Conservation (phyloP, 2,113 vertebrate species). For the Gobio gobio region DNA sequence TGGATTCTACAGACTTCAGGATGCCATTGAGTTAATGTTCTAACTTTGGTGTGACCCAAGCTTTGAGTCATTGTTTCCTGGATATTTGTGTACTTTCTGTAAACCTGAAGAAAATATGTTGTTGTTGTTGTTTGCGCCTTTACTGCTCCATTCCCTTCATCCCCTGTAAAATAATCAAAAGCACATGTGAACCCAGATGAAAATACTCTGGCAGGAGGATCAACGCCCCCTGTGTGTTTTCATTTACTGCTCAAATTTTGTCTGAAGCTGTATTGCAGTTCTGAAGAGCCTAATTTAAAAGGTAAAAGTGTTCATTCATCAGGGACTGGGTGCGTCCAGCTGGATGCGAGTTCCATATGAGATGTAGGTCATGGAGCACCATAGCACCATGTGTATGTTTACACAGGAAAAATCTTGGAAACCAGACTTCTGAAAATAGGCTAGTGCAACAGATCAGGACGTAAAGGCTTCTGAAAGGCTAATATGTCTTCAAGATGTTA, state of each 20-base stretch:
- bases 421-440: slow-evolving; percentile 38
- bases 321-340: slow-evolving; percentile 27
- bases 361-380: slow-evolving; percentile 39
- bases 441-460: not conserved
- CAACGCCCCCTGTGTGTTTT: slow-evolving; percentile 40
- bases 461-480: slow-evolving; percentile 26
- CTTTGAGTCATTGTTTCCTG: slow-evolving; percentile 7
- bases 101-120: not conserved
- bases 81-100: slow-evolving; percentile 31
- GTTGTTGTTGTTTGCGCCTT: not conserved
- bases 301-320: slow-evolving; percentile 50
- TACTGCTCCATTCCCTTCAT: not conserved
- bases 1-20: not conserved
- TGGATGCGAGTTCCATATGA: slow-evolving; percentile 25
- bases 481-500: slow-evolving; percentile 38
- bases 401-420: not conserved
- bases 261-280: slow-evolving; percentile 27
- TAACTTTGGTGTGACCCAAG: not conserved
- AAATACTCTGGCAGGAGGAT: slow-evolving; percentile 32
- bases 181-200: slow-evolving; percentile 45
- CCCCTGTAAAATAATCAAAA: slow-evolving; percentile 1
- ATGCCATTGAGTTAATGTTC: not conserved
- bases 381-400: slow-evolving; percentile 44
- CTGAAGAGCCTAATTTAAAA: slow-evolving; percentile 29
- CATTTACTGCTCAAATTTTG: slow-evolving; percentile 47